Conservation (phyloP, 2,113 vertebrate species). For the Callipepla squamata region DNA sequence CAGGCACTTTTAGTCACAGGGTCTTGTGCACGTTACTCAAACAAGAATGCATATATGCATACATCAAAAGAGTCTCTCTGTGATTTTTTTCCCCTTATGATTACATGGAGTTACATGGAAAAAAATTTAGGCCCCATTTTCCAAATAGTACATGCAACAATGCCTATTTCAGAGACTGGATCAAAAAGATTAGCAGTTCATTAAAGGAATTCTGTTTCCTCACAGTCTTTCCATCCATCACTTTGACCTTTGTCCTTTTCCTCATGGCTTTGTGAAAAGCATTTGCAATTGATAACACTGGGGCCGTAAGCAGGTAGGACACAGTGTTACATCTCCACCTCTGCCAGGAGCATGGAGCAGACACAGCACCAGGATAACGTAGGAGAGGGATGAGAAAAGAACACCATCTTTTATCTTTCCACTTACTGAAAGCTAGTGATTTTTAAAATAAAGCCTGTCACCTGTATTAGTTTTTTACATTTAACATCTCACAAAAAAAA, state of each 20-base stretch:
- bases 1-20: neutral
- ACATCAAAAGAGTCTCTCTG: neutral
- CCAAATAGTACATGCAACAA: neutral
- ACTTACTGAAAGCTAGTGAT: neutral
- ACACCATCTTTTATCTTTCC: neutral
- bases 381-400: neutral
- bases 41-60: neutral
- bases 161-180: neutral
- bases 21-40: neutral
- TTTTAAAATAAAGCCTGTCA: neutral
- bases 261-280: neutral
- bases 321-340: neutral
- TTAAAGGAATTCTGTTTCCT: conserved; percentile 22
- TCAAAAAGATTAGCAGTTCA: neutral
- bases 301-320: neutral
- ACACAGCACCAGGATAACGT: neutral
- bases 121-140: neutral
- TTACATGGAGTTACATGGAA: neutral
- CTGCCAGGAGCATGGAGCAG: neutral
- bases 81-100: neutral
- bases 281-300: neutral
- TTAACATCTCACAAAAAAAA: neutral
- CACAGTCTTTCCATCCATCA: neutral
- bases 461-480: neutral
- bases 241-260: neutral